Conservation (phyloP, 2,888 invertebrate genomes). For the Meta bourneti region DNA sequence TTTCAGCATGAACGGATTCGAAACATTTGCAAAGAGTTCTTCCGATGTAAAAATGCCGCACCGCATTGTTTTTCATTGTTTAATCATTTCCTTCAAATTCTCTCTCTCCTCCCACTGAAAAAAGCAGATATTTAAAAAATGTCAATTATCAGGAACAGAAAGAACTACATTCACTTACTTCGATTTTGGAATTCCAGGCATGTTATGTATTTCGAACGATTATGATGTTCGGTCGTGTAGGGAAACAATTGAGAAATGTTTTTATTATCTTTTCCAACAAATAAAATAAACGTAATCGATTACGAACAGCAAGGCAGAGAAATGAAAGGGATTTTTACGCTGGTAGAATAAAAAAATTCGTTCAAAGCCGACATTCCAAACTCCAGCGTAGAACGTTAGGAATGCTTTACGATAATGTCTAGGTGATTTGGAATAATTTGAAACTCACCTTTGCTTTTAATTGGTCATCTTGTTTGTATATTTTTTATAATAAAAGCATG, state of each 20-base stretch:
- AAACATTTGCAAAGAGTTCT: neutral
- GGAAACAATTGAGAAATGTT: conserved; percentile 1
- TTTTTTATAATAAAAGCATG: too few relatives aligned
- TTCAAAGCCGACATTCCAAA: neutral
- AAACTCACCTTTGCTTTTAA: neutral
- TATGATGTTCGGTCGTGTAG: neutral
- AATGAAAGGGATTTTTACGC: neutral
- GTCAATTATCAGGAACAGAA: neutral
- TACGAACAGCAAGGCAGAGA: neutral
- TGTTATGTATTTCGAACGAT: neutral
- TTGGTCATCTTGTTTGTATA: neutral
- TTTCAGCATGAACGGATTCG: neutral
- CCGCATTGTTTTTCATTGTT: neutral
- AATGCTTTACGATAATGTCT: neutral
- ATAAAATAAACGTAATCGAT: neutral
- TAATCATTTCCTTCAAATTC: neutral
- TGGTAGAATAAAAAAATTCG: neutral
- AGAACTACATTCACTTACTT: neutral
- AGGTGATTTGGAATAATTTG: neutral
- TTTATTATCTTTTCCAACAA: neutral
- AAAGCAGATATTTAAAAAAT: neutral
- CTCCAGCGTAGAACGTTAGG: neutral
- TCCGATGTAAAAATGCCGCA: neutral
- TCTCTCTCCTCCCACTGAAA: neutral
- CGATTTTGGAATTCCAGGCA: neutral